Percentiles rank a stretch among this genome's conserved stretches.
Evolutionary conservation across 2,113 vertebrate genomes (phyloP).

Genomic region (Cheilinus undulatus): DNA sequence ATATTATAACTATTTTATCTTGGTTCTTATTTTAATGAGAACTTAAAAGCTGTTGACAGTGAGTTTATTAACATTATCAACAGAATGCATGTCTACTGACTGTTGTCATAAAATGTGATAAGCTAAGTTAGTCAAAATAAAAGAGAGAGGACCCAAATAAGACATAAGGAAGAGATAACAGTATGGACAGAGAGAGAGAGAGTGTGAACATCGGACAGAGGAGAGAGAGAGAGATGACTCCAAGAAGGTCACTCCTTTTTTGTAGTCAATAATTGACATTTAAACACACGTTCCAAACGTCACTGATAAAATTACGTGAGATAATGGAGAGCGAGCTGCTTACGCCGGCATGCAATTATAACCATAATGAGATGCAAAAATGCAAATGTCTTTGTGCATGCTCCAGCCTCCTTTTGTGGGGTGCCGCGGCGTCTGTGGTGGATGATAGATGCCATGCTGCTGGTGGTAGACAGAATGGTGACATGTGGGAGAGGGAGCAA

Average conservation of each 20-base stretch:
- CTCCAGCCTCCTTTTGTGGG: conserved; percentile 92
- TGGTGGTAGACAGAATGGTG: conserved; percentile 85
- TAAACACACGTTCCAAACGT: conserved; percentile 94
- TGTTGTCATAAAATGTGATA: conserved; percentile 46
- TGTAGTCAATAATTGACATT: conserved; percentile 97
- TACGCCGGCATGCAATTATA: conserved; percentile 94
- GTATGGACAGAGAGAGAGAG: conserved; percentile 6
- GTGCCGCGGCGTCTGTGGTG: conserved; percentile 84
- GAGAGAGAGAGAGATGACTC: conserved; percentile 76
- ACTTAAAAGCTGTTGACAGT: conserved; percentile 49
- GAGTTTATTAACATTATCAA: conserved; percentile 58
- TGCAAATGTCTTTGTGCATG: conserved; percentile 92
- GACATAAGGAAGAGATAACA: conserved; percentile 36
- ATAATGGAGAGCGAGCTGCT: conserved; percentile 90
- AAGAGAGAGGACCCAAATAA: conserved; percentile 30
- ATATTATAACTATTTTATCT: conserved; percentile 32
- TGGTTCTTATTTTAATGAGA: conserved; percentile 55
- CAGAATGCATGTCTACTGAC: conserved; percentile 38
- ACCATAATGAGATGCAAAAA: conserved; percentile 98
- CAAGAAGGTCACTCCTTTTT: conserved; percentile 94
- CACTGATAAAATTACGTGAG: conserved; percentile 92
- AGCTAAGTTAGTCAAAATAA: conserved; percentile 30
- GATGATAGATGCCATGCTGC: conserved; percentile 92
- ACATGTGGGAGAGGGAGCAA: conserved; percentile 85
- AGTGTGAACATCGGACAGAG: conserved; percentile 38